Evolutionary conservation across 2,797 vertebrate genomes (phyloP).

Genomic region (Poecilia gillii): DNA sequence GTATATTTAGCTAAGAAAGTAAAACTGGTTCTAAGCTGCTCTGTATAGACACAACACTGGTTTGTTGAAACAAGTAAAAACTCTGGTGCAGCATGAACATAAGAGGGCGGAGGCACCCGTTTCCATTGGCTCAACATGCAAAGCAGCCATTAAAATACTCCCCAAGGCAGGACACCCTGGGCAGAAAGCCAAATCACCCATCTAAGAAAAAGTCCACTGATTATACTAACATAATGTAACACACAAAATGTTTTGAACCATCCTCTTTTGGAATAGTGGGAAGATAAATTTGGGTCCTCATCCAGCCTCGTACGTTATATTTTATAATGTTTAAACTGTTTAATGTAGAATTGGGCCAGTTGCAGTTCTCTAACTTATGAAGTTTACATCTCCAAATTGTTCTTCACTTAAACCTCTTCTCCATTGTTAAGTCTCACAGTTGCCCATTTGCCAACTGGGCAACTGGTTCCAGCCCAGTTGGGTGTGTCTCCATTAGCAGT

Average conservation of each 20-base stretch:
- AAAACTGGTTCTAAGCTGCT: not conserved
- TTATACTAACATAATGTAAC: not conserved
- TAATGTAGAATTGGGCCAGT: not conserved
- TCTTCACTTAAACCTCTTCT: not conserved
- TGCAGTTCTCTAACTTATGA: not conserved
- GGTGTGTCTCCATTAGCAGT: not conserved
- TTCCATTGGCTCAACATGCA: not conserved
- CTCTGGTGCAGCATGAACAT: not conserved
- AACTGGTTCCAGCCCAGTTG: not conserved
- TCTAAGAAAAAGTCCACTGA: not conserved
- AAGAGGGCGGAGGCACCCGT: not conserved
- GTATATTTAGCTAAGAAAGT: not conserved
- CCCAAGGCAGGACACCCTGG: not conserved
- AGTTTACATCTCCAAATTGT: not conserved
- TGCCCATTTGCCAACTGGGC: no score
- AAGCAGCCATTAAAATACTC: not conserved
- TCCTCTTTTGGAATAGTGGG: not conserved
- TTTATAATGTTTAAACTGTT: not conserved
- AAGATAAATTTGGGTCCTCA: not conserved
- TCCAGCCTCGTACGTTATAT: not conserved
- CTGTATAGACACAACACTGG: not conserved
- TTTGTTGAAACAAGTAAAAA: not conserved
- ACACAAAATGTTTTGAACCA: not conserved
- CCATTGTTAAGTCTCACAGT: no score
- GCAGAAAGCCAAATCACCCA: not conserved